These are phyloP conservation scores for Cheilosia vulpina DNA, from an alignment of 2,888 invertebrate species.

Conservation along the genomic window DNA sequence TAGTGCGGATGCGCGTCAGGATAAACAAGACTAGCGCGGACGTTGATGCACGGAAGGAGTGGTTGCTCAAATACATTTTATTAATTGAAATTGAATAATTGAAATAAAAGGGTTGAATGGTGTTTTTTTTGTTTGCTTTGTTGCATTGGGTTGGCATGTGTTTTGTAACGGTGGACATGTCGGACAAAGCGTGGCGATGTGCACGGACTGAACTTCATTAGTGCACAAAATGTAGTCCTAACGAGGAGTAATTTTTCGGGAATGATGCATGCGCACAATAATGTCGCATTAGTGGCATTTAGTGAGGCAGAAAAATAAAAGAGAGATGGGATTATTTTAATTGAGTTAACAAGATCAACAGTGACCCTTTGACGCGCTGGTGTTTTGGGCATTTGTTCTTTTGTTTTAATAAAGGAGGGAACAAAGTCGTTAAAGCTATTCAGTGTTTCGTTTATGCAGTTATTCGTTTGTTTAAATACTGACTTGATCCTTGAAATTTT, in stretches of 20 bases:
- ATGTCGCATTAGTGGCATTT: conserved; percentile 58
- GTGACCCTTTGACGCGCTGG: conserved; percentile 4
- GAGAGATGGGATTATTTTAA: conserved; percentile 59
- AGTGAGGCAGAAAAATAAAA: conserved; percentile 44
- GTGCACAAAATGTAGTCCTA: conserved; percentile 44
- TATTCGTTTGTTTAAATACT: too few species aligned
- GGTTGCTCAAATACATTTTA: conserved; percentile 55
- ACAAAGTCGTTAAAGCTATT: not conserved
- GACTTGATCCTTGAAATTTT: too few species aligned
- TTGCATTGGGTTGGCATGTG: not conserved
- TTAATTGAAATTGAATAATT: conserved; percentile 73
- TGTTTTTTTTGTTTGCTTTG: not conserved
- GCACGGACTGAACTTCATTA: conserved; percentile 10
- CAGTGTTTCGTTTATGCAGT: too few species aligned
- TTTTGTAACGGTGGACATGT: conserved; percentile 33
- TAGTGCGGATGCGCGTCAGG: conserved; percentile 66
- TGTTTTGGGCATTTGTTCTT: conserved; percentile 13
- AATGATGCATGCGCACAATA: conserved; percentile 33
- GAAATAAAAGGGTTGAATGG: conserved; percentile 67
- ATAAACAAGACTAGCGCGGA: conserved; percentile 40
- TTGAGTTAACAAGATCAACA: conserved; percentile 66
- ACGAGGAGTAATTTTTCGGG: conserved; percentile 40
- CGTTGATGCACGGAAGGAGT: conserved; percentile 29
- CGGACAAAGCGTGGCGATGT: conserved; percentile 18
- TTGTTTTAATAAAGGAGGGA: not conserved